Conservation (phyloP, 2,888 invertebrate genomes). For the Celastrina argiolus region DNA sequence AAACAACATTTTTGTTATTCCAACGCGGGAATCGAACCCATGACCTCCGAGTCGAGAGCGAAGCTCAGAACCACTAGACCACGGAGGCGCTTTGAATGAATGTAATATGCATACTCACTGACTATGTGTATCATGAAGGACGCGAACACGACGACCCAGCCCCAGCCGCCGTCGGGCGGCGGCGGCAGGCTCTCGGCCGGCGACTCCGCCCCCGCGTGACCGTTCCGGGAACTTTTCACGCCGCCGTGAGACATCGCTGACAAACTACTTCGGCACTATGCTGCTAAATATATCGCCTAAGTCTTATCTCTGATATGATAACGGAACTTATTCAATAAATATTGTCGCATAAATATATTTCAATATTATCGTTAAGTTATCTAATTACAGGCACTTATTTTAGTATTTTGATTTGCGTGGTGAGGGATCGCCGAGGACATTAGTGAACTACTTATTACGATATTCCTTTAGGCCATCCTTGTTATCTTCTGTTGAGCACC, state of each 20-base stretch:
- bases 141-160: slow-evolving; percentile 95
- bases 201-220: slow-evolving; percentile 47
- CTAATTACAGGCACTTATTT: slow-evolving; percentile 38
- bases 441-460: slow-evolving; percentile 36
- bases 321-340: slow-evolving; percentile 22
- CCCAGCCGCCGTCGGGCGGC: slow-evolving; percentile 96
- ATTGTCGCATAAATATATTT: slow-evolving; percentile 34
- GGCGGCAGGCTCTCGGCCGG: slow-evolving; percentile 73
- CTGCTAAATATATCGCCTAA: slow-evolving; percentile 26
- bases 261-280: slow-evolving; percentile 39
- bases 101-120: slow-evolving; percentile 81
- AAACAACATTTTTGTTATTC: no score
- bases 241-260: slow-evolving; percentile 63
- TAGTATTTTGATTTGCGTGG: slow-evolving; percentile 29
- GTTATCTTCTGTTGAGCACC: slow-evolving; percentile 48
- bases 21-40: no score
- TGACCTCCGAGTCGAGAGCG: no score
- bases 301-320: slow-evolving; percentile 27
- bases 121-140: slow-evolving; percentile 97
- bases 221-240: slow-evolving; percentile 59
- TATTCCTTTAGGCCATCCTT: slow-evolving; percentile 56
- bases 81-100: no score
- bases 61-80: no score
- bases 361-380: slow-evolving; percentile 4
- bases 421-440: slow-evolving; percentile 33